phyloP scores from a whole-genome alignment of 2,797 vertebrate genomes.

The Mormyrus hasselquistii region DNA sequence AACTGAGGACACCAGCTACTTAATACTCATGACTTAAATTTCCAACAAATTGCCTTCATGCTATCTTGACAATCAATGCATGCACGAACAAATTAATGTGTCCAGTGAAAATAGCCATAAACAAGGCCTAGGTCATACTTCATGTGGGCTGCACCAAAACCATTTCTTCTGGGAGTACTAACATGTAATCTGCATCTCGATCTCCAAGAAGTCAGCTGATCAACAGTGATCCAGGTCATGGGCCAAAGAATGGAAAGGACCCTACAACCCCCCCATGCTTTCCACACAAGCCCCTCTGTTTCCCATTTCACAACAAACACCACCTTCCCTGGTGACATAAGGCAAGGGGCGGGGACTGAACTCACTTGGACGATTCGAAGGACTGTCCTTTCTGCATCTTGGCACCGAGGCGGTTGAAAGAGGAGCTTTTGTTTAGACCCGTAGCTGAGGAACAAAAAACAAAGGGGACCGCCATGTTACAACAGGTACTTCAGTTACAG shows the following conservation, averaged over 20 bases:
- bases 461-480: neutral
- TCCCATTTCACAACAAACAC: neutral
- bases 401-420: constrained; percentile 80
- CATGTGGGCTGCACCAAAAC: neutral
- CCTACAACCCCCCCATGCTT: neutral
- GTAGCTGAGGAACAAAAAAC: constrained; percentile 53
- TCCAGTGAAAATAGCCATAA: neutral
- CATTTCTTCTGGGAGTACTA: neutral
- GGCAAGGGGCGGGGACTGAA: neutral
- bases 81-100: neutral
- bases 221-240: neutral
- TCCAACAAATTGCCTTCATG: neutral
- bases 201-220: neutral
- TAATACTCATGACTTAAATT: neutral
- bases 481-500: neutral
- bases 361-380: constrained; percentile 80
- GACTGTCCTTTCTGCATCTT: constrained; percentile 89
- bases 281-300: neutral
- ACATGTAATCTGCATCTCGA: neutral
- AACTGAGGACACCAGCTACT: neutral
- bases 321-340: neutral
- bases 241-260: neutral
- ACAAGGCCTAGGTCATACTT: neutral
- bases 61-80: neutral
- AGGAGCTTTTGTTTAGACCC: constrained; percentile 85